Conservation (phyloP, 2,888 invertebrate species). For the Plagodis pulveraria region DNA sequence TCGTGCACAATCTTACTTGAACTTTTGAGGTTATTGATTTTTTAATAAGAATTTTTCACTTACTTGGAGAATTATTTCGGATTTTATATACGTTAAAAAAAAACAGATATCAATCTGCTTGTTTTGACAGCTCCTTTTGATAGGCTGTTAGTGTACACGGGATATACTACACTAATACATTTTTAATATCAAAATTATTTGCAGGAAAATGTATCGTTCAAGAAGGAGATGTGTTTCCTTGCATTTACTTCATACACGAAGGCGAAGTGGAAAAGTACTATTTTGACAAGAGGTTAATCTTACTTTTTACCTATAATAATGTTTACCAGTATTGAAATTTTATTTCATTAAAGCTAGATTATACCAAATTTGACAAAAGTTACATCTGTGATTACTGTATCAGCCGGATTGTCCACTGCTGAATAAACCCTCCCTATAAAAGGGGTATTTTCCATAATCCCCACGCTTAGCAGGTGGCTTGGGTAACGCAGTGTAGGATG, state of each 20-base stretch:
- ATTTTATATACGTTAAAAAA: too few species aligned
- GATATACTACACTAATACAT: not conserved
- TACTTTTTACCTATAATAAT: not conserved
- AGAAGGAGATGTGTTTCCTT: slow-evolving; percentile 64
- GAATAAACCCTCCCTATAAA: too few species aligned
- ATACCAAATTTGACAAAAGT: not conserved
- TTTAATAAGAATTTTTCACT: too few species aligned
- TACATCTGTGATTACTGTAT: too few species aligned
- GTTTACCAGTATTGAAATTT: not conserved
- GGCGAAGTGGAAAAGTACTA: slow-evolving; percentile 74
- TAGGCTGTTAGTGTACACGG: not conserved
- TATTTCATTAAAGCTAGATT: not conserved
- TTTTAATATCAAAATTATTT: not conserved
- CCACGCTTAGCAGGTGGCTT: too few species aligned
- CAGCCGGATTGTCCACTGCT: too few species aligned
- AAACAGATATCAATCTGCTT: not conserved
- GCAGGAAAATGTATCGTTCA: slow-evolving; percentile 64
- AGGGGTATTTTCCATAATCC: too few species aligned
- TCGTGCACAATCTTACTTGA: too few species aligned
- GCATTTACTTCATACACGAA: slow-evolving; percentile 70
- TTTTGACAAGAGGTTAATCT: slow-evolving; percentile 52
- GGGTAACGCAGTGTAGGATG: too few species aligned
- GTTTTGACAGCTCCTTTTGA: not conserved
- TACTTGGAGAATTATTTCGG: too few species aligned
- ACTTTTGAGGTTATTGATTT: too few species aligned